Percentiles rank a stretch among this genome's conserved stretches.
Conservation (phyloP, 2,113 vertebrate genomes). For the Chroicocephalus ridibundus region DNA sequence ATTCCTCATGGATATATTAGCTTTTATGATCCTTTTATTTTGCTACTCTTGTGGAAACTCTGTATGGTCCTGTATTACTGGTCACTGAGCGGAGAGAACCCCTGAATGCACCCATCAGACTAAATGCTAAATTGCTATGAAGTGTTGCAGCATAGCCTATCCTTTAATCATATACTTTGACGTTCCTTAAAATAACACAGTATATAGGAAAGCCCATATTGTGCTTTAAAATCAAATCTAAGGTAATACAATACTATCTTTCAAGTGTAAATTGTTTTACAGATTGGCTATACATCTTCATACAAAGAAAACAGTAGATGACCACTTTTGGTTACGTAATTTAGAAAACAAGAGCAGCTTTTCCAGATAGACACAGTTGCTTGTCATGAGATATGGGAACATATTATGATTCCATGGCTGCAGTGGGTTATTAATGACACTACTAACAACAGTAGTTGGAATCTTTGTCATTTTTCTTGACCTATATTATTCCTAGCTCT, state of each 20-base stretch:
- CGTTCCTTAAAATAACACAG: constrained; percentile 33
- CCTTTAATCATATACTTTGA: constrained; percentile 37
- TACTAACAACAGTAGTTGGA: background rate
- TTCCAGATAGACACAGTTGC: background rate
- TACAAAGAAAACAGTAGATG: background rate
- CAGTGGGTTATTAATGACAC: background rate
- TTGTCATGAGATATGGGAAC: background rate
- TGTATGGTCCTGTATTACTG: background rate
- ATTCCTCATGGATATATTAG: background rate
- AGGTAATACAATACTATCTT: background rate
- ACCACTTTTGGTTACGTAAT: background rate
- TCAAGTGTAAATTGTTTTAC: background rate
- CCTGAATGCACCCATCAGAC: background rate
- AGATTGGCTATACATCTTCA: background rate
- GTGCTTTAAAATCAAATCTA: constrained; percentile 48
- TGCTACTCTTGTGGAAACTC: background rate
- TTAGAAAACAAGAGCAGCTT: background rate
- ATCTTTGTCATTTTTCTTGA: background rate
- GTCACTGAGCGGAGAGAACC: background rate
- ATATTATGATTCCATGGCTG: background rate
- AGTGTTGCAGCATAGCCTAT: background rate
- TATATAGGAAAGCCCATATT: constrained; percentile 21
- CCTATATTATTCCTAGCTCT: background rate
- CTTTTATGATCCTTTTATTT: background rate
- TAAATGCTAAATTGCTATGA: constrained; percentile 5